Evolutionary conservation across 53 echinoderm and acorn worm species (phyloP), one percentile per base, ranked within the genome.

Genomic region (Temnopleurus reevesii): DNA sequence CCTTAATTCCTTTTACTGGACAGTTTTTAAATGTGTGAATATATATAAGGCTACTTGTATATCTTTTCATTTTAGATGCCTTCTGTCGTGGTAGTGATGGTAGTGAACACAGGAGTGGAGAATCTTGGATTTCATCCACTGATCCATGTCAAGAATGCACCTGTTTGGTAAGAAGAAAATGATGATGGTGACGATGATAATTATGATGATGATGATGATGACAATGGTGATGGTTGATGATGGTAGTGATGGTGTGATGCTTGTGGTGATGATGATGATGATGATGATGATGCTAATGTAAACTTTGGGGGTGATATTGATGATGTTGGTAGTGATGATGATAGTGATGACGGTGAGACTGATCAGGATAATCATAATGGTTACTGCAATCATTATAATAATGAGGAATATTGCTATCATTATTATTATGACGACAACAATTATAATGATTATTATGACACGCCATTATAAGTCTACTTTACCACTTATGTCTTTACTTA

Each of bases 101-200:
- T 12, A 84, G 55, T 55, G 86, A 84, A 15, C 94, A 94, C 51
- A 59, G 90, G 28, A 91, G 90, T 64, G 95, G 95, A 5, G 91
- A 97, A 13, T 65, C 83, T 17, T 97, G 95, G 94, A 90, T 89
- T 34, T 57, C 91, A 77, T 81, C 86, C 8, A 59, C 64, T 30
- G 91, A 95, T 63, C 95, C 93, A 30, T 97, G 97, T 57, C 80
- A 86, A 55, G 92, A 95, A 82, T 97, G 97, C 85, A 95, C 95
- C 28, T 97, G 97, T 64, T 36, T 92, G 88, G 95, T 95, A 93
- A 90, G 95, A 63, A 63, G 33, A 21, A 4, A 12, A 15, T 49
- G 49, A 1, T 49, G 49, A 12, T 49, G 65, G 38, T 65, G 0
- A 27, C 38, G 38, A 19, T 18, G 36, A 9, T n/a, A n/a, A n/a